These are phyloP conservation scores for Motacilla alba DNA, from an alignment of 2,113 vertebrate genomes.

Conservation along the genomic window DNA sequence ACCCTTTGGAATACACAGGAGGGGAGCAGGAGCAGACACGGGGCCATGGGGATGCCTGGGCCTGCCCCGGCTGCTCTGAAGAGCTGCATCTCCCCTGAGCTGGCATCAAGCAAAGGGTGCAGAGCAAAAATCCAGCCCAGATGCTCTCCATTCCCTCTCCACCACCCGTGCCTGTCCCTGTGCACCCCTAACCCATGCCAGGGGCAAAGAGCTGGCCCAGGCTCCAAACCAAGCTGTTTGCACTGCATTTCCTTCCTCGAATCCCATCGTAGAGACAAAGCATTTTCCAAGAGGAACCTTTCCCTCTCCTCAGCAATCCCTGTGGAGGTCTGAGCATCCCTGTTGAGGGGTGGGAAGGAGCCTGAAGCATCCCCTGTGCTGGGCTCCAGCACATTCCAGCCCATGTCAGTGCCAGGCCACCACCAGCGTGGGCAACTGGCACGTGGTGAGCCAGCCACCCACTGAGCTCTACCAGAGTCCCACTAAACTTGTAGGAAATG, in stretches of 20 bases:
- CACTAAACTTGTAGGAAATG: conserved; percentile 12
- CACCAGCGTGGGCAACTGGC: rapidly evolving
- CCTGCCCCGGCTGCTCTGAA: not conserved
- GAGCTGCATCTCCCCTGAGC: not conserved
- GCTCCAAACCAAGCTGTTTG: not conserved
- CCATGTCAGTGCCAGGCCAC: rapidly evolving
- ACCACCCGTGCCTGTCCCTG: rapidly evolving
- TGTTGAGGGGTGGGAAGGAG: rapidly evolving
- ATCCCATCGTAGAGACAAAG: not conserved
- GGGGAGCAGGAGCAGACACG: not conserved
- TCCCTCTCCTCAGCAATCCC: not conserved
- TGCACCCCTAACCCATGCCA: not conserved
- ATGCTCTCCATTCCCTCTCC: not conserved
- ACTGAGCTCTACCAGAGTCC: not conserved
- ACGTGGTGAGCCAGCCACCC: not conserved
- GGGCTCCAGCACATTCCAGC: not conserved
- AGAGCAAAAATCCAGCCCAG: not conserved
- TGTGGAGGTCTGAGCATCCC: rapidly evolving
- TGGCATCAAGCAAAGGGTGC: rapidly evolving
- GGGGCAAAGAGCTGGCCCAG: not conserved
- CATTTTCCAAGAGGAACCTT: not conserved
- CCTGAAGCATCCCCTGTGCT: rapidly evolving
- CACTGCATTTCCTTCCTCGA: not conserved
- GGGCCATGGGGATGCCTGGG: rapidly evolving
- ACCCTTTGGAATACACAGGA: not conserved